Conservation (phyloP, 2,888 invertebrate species). For the Ctenicera cuprea region DNA sequence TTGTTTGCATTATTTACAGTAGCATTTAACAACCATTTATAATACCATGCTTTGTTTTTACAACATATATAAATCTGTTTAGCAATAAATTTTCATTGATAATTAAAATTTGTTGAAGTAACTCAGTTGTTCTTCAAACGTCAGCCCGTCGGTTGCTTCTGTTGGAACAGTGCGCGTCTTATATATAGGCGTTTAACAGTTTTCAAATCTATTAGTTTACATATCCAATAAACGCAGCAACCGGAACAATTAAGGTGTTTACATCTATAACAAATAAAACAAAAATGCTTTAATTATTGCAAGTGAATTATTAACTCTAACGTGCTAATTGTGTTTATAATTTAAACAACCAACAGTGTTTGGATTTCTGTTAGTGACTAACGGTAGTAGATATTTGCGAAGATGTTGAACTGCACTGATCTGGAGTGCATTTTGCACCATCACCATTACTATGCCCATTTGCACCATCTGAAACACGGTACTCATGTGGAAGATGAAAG, state of each 20-base stretch:
- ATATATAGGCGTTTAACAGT: background rate
- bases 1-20: constrained; percentile 9
- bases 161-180: background rate
- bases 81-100: constrained; percentile 31
- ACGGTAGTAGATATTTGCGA: constrained; percentile 55
- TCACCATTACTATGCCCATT: constrained; percentile 84
- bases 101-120: constrained; percentile 26
- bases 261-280: background rate
- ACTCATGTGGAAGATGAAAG: constrained; percentile 80
- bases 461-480: constrained; percentile 80
- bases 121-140: constrained; percentile 8
- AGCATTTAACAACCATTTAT: background rate
- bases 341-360: background rate
- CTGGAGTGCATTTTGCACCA: constrained; percentile 86
- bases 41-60: constrained; percentile 4
- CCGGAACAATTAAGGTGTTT: background rate
- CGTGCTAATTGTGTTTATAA: constrained; percentile 24
- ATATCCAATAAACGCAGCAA: background rate
- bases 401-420: constrained; percentile 86
- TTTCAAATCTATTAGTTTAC: background rate
- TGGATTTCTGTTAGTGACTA: background rate
- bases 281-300: constrained; percentile 8
- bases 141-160: background rate
- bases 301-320: constrained; percentile 1
- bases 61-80: constrained; percentile 7